Base-by-base conservation (phyloP, 2,113 vertebrate species). In the Ivindomyrus marchei region DNA sequence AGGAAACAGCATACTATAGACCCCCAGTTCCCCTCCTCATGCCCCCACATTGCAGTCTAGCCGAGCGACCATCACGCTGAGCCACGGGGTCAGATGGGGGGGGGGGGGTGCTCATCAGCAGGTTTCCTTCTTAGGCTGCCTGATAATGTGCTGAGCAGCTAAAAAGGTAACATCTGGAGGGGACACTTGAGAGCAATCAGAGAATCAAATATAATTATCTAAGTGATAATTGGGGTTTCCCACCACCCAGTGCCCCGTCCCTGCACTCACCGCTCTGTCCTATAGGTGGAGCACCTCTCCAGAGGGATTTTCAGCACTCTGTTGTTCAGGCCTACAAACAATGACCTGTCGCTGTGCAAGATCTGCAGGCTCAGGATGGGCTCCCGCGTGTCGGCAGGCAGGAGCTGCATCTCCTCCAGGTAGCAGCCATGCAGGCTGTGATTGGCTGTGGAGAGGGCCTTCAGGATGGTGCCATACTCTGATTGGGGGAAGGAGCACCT, bases 381-480 rank as follows among this genome's bases (percentile, higher is more conserved):
- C 93, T 99, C 97, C 1, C 62, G 95, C 52, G 96, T 94, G 7
- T 97, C 97, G 0, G 94, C 85, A 1, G 97, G 97, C 85, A 97
- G 96, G 91, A 99, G 97, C 92, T 98, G 97, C 96, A 99, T 97
- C 95, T 99, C 98, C 92, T 99, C 98, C 94, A 99, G 95, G 95
- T 99, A 99, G 94, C 98, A 99, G 31, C 97, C 98, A 24, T 96
- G 97, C 46, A 99, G 96, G 93, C 96, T 98, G 94, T 97, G 98
- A 93, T 97, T 98, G 89, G 97, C 95, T 0, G 97, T 97, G 89
- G 98, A 98, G 94, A 99, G 95, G 0, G 97, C 98, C 94, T 99
- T 99, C 91, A 99, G 92, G 94, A 99, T 98, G 94, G 97, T 99
- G 92, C 98, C 98, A 0, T 98, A 97, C 89, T 99, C 98, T 99